These are phyloP conservation scores for Cuculus canorus DNA, from an alignment of 2,797 vertebrate genomes.

Conservation along the genomic window DNA sequence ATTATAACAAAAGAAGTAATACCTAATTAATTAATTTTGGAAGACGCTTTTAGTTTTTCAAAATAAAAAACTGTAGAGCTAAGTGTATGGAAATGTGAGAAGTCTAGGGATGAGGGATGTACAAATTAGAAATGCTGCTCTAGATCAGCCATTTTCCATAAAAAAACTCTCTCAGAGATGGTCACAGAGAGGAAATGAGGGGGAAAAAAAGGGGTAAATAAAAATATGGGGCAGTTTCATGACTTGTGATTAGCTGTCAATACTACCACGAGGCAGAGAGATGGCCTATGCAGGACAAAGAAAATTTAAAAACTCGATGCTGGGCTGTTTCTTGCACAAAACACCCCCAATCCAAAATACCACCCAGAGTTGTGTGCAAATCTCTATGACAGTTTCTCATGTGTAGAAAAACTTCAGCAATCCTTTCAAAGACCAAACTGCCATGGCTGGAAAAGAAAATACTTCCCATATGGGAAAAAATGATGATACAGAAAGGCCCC, in stretches of 20 bases:
- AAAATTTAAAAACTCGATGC: fast-evolving
- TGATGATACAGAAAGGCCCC: neutral
- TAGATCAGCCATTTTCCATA: neutral
- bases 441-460: neutral
- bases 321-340: neutral
- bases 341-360: neutral
- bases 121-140: neutral
- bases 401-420: neutral
- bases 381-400: neutral
- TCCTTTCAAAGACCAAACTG: neutral
- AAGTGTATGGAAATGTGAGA: neutral
- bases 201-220: neutral
- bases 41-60: neutral
- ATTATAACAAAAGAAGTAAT: neutral
- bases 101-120: neutral
- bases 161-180: neutral
- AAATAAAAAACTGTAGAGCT: neutral
- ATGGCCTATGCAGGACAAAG: neutral
- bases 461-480: neutral
- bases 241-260: neutral
- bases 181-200: neutral
- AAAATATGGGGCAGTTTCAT: neutral
- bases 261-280: neutral
- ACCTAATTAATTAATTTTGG: neutral
- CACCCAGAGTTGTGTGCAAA: neutral